phyloP scores from a whole-genome alignment of 2,797 vertebrate genomes.

The Lophius americanus region DNA sequence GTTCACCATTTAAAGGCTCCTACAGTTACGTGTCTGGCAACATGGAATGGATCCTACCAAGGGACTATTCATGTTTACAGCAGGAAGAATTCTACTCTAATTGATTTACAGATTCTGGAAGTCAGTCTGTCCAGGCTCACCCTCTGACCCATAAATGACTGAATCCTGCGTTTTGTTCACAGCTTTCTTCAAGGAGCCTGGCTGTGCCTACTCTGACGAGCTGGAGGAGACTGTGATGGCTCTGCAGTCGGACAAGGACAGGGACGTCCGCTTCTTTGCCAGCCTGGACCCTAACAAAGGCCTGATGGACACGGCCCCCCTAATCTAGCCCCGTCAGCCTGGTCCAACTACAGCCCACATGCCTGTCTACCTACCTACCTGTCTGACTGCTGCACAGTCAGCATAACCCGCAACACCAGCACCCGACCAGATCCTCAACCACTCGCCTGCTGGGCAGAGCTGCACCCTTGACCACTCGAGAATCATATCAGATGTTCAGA shows the following conservation, averaged over 20 bases:
- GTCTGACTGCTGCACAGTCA: slow-evolving; percentile 65
- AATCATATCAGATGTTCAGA: slow-evolving; percentile 43
- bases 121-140: too few relatives aligned
- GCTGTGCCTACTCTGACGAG: slow-evolving; percentile 89
- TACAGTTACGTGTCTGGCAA: too few relatives aligned
- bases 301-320: slow-evolving; percentile 78
- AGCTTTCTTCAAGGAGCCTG: slow-evolving; percentile 90
- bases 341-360: slow-evolving; percentile 46
- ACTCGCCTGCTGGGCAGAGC: slow-evolving; percentile 59
- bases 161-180: slow-evolving; percentile 25
- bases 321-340: slow-evolving; percentile 69
- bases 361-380: slow-evolving; percentile 67
- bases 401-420: slow-evolving; percentile 71
- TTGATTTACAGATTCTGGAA: too few relatives aligned
- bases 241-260: slow-evolving; percentile 89
- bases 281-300: slow-evolving; percentile 84
- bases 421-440: slow-evolving; percentile 63
- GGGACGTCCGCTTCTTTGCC: slow-evolving; percentile 91
- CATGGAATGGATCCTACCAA: too few relatives aligned
- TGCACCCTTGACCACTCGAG: slow-evolving; percentile 50
- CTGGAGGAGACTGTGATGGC: slow-evolving; percentile 88
- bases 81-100: too few relatives aligned
- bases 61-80: too few relatives aligned
- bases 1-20: too few relatives aligned
- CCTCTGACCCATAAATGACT: neutral